Conservation (phyloP, 2,888 invertebrate species). For the Parasteatoda lunata region DNA sequence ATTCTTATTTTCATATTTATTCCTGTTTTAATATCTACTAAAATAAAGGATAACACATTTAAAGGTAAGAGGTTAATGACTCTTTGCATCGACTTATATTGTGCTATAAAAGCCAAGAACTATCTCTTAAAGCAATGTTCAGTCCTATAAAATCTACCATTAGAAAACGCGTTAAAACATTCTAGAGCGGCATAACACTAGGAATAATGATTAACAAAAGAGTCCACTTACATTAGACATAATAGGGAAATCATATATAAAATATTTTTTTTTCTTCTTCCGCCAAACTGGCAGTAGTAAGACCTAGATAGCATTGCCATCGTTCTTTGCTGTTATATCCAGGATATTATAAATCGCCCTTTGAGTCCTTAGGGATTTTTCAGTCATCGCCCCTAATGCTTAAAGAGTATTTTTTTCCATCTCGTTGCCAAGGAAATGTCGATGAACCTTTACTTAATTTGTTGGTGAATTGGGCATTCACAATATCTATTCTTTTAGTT, state of each 20-base stretch:
- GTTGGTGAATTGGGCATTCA: constrained; percentile 2
- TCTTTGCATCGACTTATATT: neutral
- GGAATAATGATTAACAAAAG: neutral
- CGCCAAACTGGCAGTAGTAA: neutral
- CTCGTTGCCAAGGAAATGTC: constrained; percentile 53
- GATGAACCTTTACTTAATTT: constrained; percentile 49
- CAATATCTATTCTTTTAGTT: no score
- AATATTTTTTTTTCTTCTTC: neutral
- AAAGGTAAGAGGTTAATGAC: neutral
- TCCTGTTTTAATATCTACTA: no score
- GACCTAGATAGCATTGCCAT: neutral
- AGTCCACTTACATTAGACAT: neutral
- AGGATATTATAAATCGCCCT: constrained; percentile 31
- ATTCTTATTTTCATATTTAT: no score
- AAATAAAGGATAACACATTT: no score
- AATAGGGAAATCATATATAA: constrained; percentile 1
- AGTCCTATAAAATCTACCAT: neutral
- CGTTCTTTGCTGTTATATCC: constrained; percentile 7
- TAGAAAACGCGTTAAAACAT: neutral
- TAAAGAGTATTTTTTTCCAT: constrained; percentile 1
- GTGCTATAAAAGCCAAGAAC: neutral
- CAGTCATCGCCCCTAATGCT: constrained; percentile 53
- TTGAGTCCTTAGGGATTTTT: constrained; percentile 27
- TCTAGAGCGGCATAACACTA: neutral
- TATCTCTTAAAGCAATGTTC: neutral